Base-by-base conservation (phyloP, 2,888 invertebrate species). In the Orthosia incerta region DNA sequence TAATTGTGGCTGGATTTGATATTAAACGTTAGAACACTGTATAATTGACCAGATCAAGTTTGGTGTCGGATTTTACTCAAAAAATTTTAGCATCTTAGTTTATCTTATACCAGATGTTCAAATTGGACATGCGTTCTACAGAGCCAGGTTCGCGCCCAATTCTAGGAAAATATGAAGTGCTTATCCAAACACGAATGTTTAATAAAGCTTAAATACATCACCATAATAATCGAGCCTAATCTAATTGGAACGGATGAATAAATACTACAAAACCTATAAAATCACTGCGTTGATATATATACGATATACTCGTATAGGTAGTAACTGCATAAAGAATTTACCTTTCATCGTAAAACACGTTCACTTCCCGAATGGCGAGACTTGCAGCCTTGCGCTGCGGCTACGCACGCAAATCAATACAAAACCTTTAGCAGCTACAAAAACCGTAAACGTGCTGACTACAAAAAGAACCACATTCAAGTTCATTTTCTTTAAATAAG, bases 171-270 rank as follows among this genome's bases (percentile, higher is more conserved):
- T 68, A 13, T 53, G 16, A 23, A 55, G 16, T 64, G 55, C n/a
- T 48, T 39, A 53, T 26, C 31, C n/a, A 12, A 48, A 70, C 23
- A 70, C 15, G 20, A 56, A 77, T 9, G 20, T 73, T 56, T 57
- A 45, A 16, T 50, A 16, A 67, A 77, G 51, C 20, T 46, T 23
- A 59, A 46, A 51, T 53, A 60, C 31, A 39, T 57, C 20, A 51
- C 13, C 9, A 68, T 31, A 13, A 57, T 23, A 50, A 50, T 39
- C 12, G 13, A 20, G 51, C 69, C 13, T 77, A 69, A 74, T 70
- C 15, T 48, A 48, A 69, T 60, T 48, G 77, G 51, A 69, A 59
- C 69, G 46, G 51, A 74, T 46, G 57, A 46, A 77, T 68, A 76
- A 66, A 76, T 74, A 66, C 23, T 50, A 26, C 23, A 5, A 18